Evolutionary conservation across 1,140 invertebrate genomes (phyloP).

Genomic region (Mactra quadrangularis): DNA sequence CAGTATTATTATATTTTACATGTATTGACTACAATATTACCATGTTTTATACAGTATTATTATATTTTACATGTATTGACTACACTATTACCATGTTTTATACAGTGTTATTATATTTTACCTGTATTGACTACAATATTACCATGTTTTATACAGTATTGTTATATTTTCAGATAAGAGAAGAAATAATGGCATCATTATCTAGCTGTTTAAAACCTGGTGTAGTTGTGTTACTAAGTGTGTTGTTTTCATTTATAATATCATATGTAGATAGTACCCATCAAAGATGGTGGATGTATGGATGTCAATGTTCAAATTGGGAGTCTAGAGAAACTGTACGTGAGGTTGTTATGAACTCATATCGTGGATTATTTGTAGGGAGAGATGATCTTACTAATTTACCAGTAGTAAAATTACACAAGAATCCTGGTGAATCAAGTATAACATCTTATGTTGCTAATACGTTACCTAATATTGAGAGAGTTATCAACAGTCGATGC

Average conservation of each 20-base stretch:
- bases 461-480: slow-evolving; percentile 52
- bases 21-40: no score
- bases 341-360: slow-evolving; percentile 59
- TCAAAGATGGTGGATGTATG: slow-evolving; percentile 62
- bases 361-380: slow-evolving; percentile 56
- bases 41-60: no score
- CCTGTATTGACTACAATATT: neutral
- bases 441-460: slow-evolving; percentile 58
- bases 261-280: slow-evolving; percentile 25
- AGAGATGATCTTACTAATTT: slow-evolving; percentile 41
- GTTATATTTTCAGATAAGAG: no score
- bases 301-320: slow-evolving; percentile 61
- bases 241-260: no score
- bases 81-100: neutral
- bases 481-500: slow-evolving; percentile 51
- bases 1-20: no score
- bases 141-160: neutral
- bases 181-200: no score
- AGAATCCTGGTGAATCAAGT: slow-evolving; percentile 47
- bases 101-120: neutral
- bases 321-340: slow-evolving; percentile 52
- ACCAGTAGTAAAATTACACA: slow-evolving; percentile 56
- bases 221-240: no score
- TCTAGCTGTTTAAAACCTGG: no score
- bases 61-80: no score